Evolutionary conservation across 2,113 vertebrate species (phyloP).

Genomic region (Alces alces): DNA sequence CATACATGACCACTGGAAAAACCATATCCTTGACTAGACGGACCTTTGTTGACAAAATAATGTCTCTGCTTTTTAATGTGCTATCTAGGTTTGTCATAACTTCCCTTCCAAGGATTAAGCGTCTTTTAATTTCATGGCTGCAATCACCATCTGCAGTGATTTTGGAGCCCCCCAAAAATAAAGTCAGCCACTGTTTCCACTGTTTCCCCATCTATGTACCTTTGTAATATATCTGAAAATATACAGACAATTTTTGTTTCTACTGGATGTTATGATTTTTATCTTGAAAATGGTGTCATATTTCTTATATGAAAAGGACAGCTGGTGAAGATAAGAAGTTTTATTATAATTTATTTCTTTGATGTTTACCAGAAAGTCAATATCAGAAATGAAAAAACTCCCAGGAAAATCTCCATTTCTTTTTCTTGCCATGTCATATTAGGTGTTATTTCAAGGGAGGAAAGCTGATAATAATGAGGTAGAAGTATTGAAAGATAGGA

Average conservation of each 20-base stretch:
- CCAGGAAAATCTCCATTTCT: neutral
- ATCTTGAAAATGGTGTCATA: neutral
- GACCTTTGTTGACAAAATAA: neutral
- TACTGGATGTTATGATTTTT: neutral
- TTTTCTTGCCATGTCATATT: neutral
- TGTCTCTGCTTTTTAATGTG: neutral
- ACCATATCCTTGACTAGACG: neutral
- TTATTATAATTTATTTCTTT: neutral
- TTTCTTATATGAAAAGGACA: conserved; percentile 12
- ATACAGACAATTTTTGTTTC: neutral
- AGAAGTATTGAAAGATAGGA: neutral
- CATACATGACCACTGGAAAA: neutral
- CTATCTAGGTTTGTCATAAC: neutral
- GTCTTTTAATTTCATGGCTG: neutral
- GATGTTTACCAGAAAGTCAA: neutral
- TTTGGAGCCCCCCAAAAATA: neutral
- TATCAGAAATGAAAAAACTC: neutral
- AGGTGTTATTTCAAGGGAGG: neutral
- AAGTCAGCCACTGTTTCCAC: neutral
- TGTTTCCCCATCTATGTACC: neutral
- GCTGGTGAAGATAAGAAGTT: neutral
- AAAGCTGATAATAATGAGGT: neutral
- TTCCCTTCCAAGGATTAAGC: neutral
- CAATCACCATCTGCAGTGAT: neutral
- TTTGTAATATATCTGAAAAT: neutral